Evolutionary conservation across 2,797 vertebrate genomes (phyloP).

Genomic region (Nasua narica): DNA sequence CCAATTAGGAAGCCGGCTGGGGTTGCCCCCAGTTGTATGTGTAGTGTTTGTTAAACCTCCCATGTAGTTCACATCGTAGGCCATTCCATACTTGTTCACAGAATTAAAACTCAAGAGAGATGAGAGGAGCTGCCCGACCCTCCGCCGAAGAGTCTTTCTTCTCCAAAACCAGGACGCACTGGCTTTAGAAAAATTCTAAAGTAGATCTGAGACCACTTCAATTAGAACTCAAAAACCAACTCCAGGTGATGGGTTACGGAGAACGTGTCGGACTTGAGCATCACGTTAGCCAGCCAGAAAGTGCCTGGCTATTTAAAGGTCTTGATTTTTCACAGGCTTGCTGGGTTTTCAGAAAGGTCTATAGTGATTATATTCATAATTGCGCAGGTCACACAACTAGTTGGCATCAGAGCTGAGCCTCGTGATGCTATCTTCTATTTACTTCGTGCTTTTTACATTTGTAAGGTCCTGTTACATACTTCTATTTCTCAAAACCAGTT

Average conservation of each 20-base stretch:
- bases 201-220: not conserved
- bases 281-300: not conserved
- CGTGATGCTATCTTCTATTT: not conserved
- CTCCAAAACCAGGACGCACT: not conserved
- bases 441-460: not conserved
- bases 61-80: not conserved
- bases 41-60: not conserved
- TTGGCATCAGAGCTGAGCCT: not conserved
- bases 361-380: not conserved
- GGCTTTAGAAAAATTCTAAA: not conserved
- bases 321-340: not conserved
- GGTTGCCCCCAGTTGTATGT: not conserved
- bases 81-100: not conserved
- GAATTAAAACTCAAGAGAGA: constrained; percentile 32
- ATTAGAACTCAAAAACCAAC: not conserved
- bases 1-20: not conserved
- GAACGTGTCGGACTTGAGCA: not conserved
- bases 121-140: not conserved
- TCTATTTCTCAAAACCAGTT: not conserved
- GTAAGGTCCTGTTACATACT: not conserved
- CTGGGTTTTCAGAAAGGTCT: not conserved
- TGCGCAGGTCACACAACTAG: not conserved
- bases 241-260: not conserved
- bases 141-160: not conserved
- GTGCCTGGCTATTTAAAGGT: not conserved